These are phyloP conservation scores for Gambusia yucatana DNA, from an alignment of 2,797 vertebrate genomes.

Conservation along the genomic window DNA sequence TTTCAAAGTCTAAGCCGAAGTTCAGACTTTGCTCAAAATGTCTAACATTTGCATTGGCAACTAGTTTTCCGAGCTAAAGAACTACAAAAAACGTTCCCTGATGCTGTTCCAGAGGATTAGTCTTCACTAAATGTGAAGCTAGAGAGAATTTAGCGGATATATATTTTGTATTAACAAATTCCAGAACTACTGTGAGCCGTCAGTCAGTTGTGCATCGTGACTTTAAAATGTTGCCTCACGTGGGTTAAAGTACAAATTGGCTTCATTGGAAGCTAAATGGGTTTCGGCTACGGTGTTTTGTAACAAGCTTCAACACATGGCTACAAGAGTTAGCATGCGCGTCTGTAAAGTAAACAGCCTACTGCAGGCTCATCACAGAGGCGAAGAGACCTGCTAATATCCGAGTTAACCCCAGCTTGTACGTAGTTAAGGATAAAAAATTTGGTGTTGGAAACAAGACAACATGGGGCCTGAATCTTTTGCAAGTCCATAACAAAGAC, in stretches of 20 bases:
- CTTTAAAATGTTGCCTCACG: neutral
- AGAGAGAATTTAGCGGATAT: neutral
- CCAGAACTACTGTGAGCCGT: neutral
- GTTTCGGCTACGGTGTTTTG: neutral
- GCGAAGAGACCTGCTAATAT: neutral
- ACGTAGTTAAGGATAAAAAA: neutral
- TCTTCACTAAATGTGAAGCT: neutral
- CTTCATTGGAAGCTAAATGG: neutral
- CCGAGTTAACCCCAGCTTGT: neutral
- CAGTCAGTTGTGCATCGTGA: neutral
- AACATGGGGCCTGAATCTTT: neutral
- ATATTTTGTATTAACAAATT: neutral
- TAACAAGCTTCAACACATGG: neutral
- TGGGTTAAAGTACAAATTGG: neutral
- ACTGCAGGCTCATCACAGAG: neutral
- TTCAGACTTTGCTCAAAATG: neutral
- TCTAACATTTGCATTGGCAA: neutral
- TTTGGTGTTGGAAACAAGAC: neutral
- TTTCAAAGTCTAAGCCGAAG: neutral
- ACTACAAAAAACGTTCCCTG: neutral
- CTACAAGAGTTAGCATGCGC: neutral
- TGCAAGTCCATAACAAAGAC: neutral
- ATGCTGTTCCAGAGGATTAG: neutral
- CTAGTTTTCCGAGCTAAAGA: neutral
- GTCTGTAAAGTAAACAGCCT: neutral